Percentiles rank a stretch among this genome's conserved stretches.
Evolutionary conservation across 2,113 vertebrate genomes (phyloP).

Genomic region (Apodemus speciosus): DNA sequence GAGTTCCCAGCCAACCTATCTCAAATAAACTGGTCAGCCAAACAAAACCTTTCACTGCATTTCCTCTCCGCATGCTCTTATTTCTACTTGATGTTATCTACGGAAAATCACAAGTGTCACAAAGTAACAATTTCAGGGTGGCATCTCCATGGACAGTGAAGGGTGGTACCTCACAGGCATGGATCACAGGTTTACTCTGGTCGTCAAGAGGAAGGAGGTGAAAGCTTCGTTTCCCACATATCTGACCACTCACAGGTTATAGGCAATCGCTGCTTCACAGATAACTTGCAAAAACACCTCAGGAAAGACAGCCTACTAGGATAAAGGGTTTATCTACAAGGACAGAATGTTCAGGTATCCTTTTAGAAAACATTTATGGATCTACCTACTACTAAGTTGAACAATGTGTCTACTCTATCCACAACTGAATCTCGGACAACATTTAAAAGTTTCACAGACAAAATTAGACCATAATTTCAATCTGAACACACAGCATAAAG

Average conservation of each 20-base stretch:
- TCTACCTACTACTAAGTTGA: background rate
- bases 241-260: background rate
- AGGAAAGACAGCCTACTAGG: background rate
- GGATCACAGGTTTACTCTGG: background rate
- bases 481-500: constrained; percentile 44
- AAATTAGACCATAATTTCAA: constrained; percentile 54
- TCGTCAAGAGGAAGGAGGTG: background rate
- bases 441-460: constrained; percentile 48
- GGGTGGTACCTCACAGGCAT: background rate
- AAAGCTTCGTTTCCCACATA: constrained; percentile 1
- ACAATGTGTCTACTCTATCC: background rate
- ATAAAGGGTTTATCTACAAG: background rate
- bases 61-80: background rate
- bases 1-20: background rate
- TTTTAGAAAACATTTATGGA: background rate
- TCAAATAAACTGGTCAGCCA: background rate
- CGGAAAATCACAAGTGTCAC: background rate
- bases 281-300: constrained; percentile 20
- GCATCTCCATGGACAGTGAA: background rate
- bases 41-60: background rate
- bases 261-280: background rate
- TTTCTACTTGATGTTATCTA: background rate
- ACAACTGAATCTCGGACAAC: constrained; percentile 36
- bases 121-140: background rate
- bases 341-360: background rate